These are phyloP conservation scores for Ceyx cyanopectus DNA, from an alignment of 2,113 vertebrate genomes.

Conservation along the genomic window DNA sequence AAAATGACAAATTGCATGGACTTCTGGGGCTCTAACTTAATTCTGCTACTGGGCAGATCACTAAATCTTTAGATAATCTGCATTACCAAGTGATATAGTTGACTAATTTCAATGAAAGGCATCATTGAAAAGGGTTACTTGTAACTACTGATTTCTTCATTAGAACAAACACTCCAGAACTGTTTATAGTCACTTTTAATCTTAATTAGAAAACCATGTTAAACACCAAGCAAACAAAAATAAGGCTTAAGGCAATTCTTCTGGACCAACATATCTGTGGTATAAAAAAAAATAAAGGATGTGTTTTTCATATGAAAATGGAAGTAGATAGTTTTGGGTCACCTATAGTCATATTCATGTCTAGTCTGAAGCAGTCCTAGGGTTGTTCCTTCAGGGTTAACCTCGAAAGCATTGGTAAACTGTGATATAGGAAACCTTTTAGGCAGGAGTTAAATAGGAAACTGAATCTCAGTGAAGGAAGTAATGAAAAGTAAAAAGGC, in stretches of 20 bases:
- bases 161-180: not conserved
- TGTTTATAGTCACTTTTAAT: not conserved
- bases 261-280: not conserved
- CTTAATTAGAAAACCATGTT: not conserved
- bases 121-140: not conserved
- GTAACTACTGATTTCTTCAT: not conserved
- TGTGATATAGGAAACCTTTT: conserved; percentile 35
- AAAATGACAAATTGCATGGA: not conserved
- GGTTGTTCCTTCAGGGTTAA: not conserved
- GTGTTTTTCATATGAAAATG: not conserved
- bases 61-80: not conserved
- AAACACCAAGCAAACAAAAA: not conserved
- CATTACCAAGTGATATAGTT: not conserved
- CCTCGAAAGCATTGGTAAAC: conserved; percentile 27
- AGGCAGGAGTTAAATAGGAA: conserved; percentile 45
- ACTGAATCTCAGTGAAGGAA: conserved; percentile 53
- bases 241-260: not conserved
- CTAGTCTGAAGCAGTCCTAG: not conserved
- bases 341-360: not conserved
- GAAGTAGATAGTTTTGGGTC: not conserved
- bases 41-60: not conserved
- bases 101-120: not conserved
- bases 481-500: conserved; percentile 55
- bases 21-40: not conserved
- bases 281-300: not conserved